These are phyloP conservation scores for Lepidotrigona ventralis DNA, from an alignment of 1,140 invertebrate genomes.

Conservation along the genomic window DNA sequence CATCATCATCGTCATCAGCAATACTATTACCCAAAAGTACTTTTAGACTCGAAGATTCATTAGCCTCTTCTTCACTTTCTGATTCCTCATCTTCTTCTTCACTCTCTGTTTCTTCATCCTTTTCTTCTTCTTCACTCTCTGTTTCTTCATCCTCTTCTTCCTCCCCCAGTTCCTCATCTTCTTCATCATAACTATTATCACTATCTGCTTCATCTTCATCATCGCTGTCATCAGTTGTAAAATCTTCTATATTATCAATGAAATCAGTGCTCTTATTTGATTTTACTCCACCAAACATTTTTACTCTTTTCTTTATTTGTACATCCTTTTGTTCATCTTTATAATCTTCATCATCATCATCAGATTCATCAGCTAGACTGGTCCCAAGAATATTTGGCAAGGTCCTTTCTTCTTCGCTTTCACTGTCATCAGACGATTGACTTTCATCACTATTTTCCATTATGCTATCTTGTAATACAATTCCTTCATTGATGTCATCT, in stretches of 20 bases:
- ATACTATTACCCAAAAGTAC: constrained; percentile 64
- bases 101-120: constrained; percentile 28
- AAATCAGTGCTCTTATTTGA: neutral
- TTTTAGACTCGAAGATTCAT: constrained; percentile 48
- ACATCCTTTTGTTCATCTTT: constrained; percentile 43
- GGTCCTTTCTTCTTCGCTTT: constrained; percentile 32
- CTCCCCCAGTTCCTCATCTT: constrained; percentile 33
- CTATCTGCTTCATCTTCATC: neutral
- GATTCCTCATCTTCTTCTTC: constrained; percentile 51
- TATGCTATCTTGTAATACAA: constrained; percentile 12
- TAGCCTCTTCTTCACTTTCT: constrained; percentile 37
- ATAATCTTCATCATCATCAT: constrained; percentile 51
- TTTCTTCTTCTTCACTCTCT: constrained; percentile 11
- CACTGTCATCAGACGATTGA: constrained; percentile 32
- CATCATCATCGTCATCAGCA: constrained; percentile 70
- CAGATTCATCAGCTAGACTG: constrained; percentile 46
- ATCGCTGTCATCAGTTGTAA: neutral
- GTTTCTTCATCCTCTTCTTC: constrained; percentile 26
- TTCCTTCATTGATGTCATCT: constrained; percentile 46
- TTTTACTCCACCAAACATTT: constrained; percentile 53
- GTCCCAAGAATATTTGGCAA: constrained; percentile 43
- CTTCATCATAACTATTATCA: constrained; percentile 7
- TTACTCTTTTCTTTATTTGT: constrained; percentile 49
- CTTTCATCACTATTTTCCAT: constrained; percentile 21
- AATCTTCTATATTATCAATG: neutral